These are phyloP conservation scores for Alloscopus bannaensis DNA, from an alignment of 2,888 invertebrate genomes.

Conservation along the genomic window DNA sequence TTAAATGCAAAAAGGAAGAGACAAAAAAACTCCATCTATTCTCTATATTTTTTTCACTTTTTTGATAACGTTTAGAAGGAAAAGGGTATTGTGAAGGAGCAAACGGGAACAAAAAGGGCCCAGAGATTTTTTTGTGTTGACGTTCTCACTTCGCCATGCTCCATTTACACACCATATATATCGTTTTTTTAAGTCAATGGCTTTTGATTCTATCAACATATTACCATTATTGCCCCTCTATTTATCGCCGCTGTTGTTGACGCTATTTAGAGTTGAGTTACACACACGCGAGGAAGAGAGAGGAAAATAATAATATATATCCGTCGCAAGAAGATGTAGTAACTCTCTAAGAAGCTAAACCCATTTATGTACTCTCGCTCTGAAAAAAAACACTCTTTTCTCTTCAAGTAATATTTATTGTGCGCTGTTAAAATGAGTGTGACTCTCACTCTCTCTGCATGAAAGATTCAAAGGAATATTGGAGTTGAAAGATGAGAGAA, in stretches of 20 bases:
- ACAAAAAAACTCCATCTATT: constrained; percentile 23
- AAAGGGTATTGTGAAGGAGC: no score
- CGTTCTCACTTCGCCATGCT: constrained; percentile 56
- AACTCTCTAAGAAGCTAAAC: constrained; percentile 10
- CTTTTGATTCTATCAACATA: constrained; percentile 40
- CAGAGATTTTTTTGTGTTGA: no score
- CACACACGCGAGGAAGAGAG: no score
- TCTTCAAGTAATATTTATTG: constrained; percentile 21
- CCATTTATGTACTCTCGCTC: constrained; percentile 44
- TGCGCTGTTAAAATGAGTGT: neutral
- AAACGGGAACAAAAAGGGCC: constrained; percentile 23
- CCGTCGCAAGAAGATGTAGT: no score
- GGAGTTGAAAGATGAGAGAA: neutral
- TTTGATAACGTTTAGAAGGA: constrained; percentile 30
- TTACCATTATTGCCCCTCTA: constrained; percentile 63
- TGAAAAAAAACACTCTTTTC: no score
- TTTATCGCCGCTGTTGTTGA: constrained; percentile 62
- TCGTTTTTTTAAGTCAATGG: constrained; percentile 34
- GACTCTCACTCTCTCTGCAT: neutral
- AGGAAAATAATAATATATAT: constrained; percentile 64
- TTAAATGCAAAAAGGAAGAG: constrained; percentile 29
- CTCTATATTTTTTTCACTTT: constrained; percentile 32
- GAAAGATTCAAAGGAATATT: constrained; percentile 1
- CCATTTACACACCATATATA: constrained; percentile 62
- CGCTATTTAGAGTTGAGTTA: constrained; percentile 61